Conservation (phyloP, 2,797 vertebrate species). For the Siniperca undulata region DNA sequence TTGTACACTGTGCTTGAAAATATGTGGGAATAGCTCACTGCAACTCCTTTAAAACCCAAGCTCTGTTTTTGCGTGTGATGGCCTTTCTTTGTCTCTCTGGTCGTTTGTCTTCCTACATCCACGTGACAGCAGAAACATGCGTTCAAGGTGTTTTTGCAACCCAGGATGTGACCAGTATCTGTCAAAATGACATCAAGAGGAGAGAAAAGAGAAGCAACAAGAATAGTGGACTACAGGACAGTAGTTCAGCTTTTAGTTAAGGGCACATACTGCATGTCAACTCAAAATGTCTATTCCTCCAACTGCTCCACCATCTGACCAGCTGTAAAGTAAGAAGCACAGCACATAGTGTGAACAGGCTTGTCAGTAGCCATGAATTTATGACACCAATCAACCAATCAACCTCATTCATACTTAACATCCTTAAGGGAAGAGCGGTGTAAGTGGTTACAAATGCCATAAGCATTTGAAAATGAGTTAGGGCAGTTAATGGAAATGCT, state of each 20-base stretch:
- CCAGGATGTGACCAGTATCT: conserved; percentile 28
- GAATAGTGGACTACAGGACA: not conserved
- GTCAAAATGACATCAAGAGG: conserved; percentile 44
- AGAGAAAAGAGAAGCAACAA: conserved; percentile 27
- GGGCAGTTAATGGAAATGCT: not conserved
- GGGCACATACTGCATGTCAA: not conserved
- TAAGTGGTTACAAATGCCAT: not conserved
- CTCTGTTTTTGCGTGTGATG: conserved; percentile 17
- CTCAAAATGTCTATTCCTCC: conserved; percentile 2
- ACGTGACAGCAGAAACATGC: conserved; percentile 26
- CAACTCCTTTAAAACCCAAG: not conserved
- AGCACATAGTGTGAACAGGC: conserved; percentile 18
- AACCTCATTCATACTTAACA: conserved; percentile 22
- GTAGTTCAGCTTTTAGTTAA: not conserved
- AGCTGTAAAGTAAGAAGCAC: conserved; percentile 3
- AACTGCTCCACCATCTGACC: conserved; percentile 15
- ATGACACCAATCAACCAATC: conserved; percentile 1
- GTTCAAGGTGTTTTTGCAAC: conserved; percentile 38
- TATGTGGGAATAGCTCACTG: not conserved
- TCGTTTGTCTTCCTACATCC: conserved; percentile 59
- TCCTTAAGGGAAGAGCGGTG: conserved; percentile 3
- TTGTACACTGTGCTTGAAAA: not conserved
- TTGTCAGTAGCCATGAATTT: conserved; percentile 15
- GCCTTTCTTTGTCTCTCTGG: conserved; percentile 37
- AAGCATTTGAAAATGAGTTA: conserved; percentile 3